Base-by-base conservation (phyloP, 2,797 vertebrate genomes). In the Sandelia bainsii region DNA sequence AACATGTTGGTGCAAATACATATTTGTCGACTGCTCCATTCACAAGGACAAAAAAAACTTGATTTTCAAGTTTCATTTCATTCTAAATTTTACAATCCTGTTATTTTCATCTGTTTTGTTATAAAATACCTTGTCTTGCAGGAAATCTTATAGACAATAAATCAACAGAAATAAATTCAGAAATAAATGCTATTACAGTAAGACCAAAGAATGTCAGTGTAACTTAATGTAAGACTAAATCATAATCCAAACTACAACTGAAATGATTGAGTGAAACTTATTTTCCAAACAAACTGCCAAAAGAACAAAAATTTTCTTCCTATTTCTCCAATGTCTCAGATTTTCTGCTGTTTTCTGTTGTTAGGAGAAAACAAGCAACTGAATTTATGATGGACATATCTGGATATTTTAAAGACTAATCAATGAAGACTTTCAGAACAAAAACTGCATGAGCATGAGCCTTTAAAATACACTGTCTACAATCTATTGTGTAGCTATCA, bases 401-500 rank as follows among this genome's bases (percentile, higher is more conserved):
- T 32, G 29, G 29, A 34, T 34, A 34, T 34, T 34, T 34, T 34
- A 34, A 34, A 34, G 19, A 39, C 60, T 48, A 44, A 52, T 49
- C 23, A 44, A 37, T 53, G 54, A 29, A 67, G 8, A 50, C 13
- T 46, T 19, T 5, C 13, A 50, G 62, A 20, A 44, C 32, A 5
- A 14, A 57, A 67, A 37, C 46, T 0, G 1, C 3, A 42, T 3
- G 19, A 19, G 42, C 1, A 32, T n/a, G 23, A 16, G 23, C 45
- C 29, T 52, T 37, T n/a, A 20, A 75, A 44, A 48, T 9, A 34
- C 13, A 37, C 8, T 8, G 17, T 13, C 22, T 22, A 16, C 6
- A 32, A 17, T 46, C 56, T 12, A 56, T 34, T 62, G 25, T 51
- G 39, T 8, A 65, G 50, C 23, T 10, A 50, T 69, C 49, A 23